Evolutionary conservation across 2,888 invertebrate species (phyloP).

Genomic region (Ariolimax columbianus): DNA sequence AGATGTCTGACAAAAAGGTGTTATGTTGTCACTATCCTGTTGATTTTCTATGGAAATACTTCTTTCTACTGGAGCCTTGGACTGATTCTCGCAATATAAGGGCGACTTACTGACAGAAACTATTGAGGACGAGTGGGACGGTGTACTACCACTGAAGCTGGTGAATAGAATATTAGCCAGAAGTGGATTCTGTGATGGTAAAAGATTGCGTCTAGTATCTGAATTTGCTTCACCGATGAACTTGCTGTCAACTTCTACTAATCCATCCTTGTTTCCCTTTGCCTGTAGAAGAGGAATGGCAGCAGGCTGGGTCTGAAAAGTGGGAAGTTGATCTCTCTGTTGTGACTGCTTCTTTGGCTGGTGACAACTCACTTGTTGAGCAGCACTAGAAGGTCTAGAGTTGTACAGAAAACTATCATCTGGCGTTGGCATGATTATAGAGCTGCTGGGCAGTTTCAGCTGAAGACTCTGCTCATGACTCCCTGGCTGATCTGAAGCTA

Average conservation of each 20-base stretch:
- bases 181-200: conserved; percentile 30
- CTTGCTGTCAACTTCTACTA: not conserved
- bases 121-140: not conserved
- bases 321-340: conserved; percentile 3
- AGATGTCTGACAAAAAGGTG: not conserved
- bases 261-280: not conserved
- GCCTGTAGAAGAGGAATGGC: not conserved
- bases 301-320: not conserved
- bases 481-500: not conserved
- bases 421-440: not conserved
- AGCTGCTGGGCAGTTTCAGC: not conserved
- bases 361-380: not conserved
- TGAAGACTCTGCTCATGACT: not conserved
- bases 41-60: not conserved
- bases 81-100: not conserved
- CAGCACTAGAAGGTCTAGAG: not conserved
- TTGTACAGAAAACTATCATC: not conserved
- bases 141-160: not conserved
- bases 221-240: not conserved
- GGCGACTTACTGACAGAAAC: not conserved
- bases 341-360: not conserved
- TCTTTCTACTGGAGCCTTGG: not conserved
- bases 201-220: not conserved
- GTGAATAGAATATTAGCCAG: conserved; percentile 28
- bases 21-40: not conserved